phyloP scores from a whole-genome alignment of 1,140 invertebrate genomes.

The Papilio aristodemus region DNA sequence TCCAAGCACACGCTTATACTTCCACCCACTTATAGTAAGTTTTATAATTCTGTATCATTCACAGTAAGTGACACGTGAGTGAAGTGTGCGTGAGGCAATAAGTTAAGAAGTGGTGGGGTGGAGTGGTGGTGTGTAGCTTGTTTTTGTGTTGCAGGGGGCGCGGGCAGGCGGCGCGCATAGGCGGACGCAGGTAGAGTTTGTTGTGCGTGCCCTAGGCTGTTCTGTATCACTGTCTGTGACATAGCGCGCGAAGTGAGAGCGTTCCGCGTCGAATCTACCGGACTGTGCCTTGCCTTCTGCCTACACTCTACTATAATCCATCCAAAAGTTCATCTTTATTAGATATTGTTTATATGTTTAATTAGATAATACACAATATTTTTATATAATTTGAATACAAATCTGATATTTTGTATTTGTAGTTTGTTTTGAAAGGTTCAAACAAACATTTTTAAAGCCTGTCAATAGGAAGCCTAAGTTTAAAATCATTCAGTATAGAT shows the following conservation, averaged over 20 bases:
- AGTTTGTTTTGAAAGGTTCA: no score
- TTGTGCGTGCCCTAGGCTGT: constrained; percentile 81
- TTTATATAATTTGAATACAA: no score
- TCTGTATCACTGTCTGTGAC: constrained; percentile 75
- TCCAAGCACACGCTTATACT: not conserved
- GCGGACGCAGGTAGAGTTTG: constrained; percentile 76
- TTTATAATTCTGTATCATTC: not conserved
- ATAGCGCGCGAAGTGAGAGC: constrained; percentile 70
- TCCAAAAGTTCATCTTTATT: no score
- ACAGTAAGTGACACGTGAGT: no score
- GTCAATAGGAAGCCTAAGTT: no score
- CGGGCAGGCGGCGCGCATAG: constrained; percentile 71
- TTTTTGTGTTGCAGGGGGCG: constrained; percentile 80
- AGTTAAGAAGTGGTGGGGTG: constrained; percentile 55
- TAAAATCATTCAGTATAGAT: not conserved
- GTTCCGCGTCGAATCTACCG: constrained; percentile 70
- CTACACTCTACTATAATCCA: constrained; percentile 36
- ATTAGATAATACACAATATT: no score
- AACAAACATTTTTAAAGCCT: no score
- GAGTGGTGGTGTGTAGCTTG: constrained; percentile 74
- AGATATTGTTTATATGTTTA: no score
- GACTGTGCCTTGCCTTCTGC: constrained; percentile 46
- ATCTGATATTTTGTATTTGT: no score
- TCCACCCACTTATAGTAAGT: constrained; percentile 11
- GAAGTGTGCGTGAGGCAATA: constrained; percentile 28